These are phyloP conservation scores for Drosophila neocordata DNA, from an alignment of 1,140 invertebrate genomes.

Conservation along the genomic window DNA sequence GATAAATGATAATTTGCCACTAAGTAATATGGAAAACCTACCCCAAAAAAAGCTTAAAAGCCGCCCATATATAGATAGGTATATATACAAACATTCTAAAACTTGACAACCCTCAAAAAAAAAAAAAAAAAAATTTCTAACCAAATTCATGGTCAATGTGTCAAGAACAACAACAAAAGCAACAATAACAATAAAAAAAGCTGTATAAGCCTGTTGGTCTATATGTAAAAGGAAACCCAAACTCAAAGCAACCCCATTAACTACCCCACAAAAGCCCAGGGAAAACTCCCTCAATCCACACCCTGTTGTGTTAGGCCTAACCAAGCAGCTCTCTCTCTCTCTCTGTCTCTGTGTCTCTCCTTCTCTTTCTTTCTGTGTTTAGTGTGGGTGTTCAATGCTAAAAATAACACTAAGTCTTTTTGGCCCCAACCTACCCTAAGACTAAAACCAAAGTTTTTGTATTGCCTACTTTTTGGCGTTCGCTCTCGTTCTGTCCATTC, in stretches of 20 bases:
- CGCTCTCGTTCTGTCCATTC: conserved; percentile 21
- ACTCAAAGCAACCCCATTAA: conserved; percentile 3
- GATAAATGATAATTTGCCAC: conserved; percentile 43
- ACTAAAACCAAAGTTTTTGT: conserved; percentile 16
- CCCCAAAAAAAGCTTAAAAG: neutral
- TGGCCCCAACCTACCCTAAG: conserved; percentile 7
- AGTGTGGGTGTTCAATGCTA: conserved; percentile 35
- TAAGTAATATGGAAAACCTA: conserved; percentile 10
- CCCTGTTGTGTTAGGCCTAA: conserved; percentile 70
- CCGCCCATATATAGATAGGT: too few relatives aligned
- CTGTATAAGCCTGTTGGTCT: conserved; percentile 31
- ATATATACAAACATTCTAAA: neutral
- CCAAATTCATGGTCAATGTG: conserved; percentile 77
- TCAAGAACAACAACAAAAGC: conserved; percentile 50
- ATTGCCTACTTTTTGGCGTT: conserved; percentile 21
- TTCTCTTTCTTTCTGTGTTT: conserved; percentile 22
- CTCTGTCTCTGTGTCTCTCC: neutral
- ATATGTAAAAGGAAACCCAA: conserved; percentile 9
- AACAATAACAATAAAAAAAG: conserved; percentile 4
- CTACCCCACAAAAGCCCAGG: neutral
- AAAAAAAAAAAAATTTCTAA: neutral
- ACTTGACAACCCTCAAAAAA: conserved; percentile 3
- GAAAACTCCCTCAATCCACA: conserved; percentile 42
- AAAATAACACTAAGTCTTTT: conserved; percentile 58
- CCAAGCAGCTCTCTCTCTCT: conserved; percentile 14